Percentiles rank a stretch among this genome's conserved stretches.
Evolutionary conservation across 2,888 invertebrate species (phyloP).

Genomic region (Euspilapteryx auroguttella): DNA sequence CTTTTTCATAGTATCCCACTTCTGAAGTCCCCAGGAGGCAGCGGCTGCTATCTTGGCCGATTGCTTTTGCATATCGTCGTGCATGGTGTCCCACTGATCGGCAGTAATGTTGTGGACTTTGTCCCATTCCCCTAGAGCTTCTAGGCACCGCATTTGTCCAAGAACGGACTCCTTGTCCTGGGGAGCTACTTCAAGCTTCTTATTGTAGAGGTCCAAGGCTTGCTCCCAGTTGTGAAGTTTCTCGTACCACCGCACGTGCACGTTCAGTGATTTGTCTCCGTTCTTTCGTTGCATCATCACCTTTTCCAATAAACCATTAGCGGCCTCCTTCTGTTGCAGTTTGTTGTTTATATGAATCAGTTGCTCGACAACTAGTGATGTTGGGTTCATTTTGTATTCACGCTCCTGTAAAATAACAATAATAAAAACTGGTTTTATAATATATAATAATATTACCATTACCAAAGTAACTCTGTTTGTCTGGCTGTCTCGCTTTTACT

Average conservation of each 20-base stretch:
- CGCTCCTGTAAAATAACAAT: constrained; percentile 71
- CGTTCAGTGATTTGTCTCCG: constrained; percentile 59
- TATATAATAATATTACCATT: too few species aligned
- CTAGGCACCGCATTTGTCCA: constrained; percentile 93
- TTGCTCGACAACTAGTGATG: constrained; percentile 87
- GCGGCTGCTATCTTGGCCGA: constrained; percentile 93
- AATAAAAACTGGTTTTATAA: too few species aligned
- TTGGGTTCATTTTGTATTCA: constrained; percentile 84
- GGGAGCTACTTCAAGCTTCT: constrained; percentile 67
- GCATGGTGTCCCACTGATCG: constrained; percentile 74
- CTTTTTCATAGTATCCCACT: constrained; percentile 93
- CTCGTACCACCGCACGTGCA: constrained; percentile 96
- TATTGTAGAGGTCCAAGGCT: constrained; percentile 84
- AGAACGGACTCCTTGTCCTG: constrained; percentile 79
- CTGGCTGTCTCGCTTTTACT: too few species aligned
- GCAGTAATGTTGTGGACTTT: constrained; percentile 81
- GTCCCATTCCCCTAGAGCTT: constrained; percentile 96
- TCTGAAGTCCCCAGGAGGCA: constrained; percentile 93
- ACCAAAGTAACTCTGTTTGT: too few species aligned
- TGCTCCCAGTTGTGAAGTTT: constrained; percentile 99
- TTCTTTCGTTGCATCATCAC: constrained; percentile 81
- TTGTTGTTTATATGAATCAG: constrained; percentile 97
- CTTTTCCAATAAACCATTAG: constrained; percentile 88
- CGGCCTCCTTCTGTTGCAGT: constrained; percentile 96
- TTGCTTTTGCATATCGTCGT: constrained; percentile 52